Conservation (phyloP, 2,797 vertebrate species). For the Apodemus agrarius region DNA sequence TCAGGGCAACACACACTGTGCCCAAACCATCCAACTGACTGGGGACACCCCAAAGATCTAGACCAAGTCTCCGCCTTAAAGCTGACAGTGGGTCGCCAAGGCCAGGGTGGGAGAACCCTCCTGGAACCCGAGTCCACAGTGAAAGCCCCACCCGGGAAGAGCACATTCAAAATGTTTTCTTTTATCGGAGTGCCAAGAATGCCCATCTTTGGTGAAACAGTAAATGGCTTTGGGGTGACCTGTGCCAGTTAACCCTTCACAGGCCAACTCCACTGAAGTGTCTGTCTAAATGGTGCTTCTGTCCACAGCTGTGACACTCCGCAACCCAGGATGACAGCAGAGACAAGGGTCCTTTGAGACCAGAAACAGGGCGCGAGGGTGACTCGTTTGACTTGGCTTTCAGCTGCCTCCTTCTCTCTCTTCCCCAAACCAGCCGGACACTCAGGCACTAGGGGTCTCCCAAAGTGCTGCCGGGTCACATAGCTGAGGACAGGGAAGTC, state of each 20-base stretch:
- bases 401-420: background rate
- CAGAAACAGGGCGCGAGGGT: background rate
- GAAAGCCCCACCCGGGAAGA: background rate
- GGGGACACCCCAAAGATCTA: background rate
- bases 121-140: background rate
- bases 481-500: background rate
- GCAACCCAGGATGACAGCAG: background rate
- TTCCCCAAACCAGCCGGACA: background rate
- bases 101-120: background rate
- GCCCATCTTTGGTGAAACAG: background rate
- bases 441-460: background rate
- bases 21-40: background rate
- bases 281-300: slow-evolving; percentile 51
- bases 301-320: slow-evolving; percentile 49
- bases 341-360: slow-evolving; percentile 74
- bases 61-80: background rate
- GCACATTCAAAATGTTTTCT: background rate
- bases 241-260: background rate
- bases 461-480: accelerated
- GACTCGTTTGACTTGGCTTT: background rate
- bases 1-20: background rate
- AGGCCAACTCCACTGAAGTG: background rate
- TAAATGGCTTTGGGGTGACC: background rate
- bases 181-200: background rate
- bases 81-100: background rate